These are phyloP conservation scores for Dysidea cf. avara DNA, from an alignment of 37 sponge, comb jelly and placozoan species.

Conservation along the genomic window DNA sequence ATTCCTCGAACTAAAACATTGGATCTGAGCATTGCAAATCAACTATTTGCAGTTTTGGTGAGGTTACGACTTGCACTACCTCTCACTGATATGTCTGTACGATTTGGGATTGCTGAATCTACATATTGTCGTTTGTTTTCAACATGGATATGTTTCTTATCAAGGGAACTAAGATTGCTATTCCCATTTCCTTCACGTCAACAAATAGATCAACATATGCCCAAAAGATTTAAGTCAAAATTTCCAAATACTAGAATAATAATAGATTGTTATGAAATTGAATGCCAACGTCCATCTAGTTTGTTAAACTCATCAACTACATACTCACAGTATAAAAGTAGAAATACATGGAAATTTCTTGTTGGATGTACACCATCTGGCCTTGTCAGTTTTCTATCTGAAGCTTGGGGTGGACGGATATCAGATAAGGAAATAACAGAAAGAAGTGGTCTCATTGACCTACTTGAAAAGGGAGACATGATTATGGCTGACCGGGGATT, in stretches of 20 bases:
- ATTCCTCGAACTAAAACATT: not conserved
- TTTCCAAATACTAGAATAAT: constrained; percentile 29
- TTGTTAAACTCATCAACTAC: too few species aligned
- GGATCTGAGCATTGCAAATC: constrained; percentile 13
- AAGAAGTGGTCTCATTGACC: too few species aligned
- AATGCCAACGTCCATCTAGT: constrained; percentile 25
- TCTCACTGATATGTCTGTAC: not conserved
- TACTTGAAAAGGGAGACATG: too few species aligned
- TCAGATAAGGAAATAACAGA: too few species aligned
- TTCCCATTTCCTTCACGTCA: constrained; percentile 45
- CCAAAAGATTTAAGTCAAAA: constrained; percentile 4
- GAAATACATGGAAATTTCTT: constrained; percentile 27
- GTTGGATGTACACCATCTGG: too few species aligned
- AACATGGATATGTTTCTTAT: constrained; percentile 34
- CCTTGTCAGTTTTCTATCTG: too few species aligned
- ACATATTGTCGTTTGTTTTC: constrained; percentile 22
- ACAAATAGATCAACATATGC: constrained; percentile 35
- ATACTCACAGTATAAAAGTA: constrained; percentile 27
- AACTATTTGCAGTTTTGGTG: constrained; percentile 25
- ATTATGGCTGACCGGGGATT: too few species aligned
- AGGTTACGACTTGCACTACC: constrained; percentile 16
- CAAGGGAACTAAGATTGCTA: constrained; percentile 19
- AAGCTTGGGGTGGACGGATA: too few species aligned
- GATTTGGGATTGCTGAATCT: constrained; percentile 10
- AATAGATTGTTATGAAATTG: constrained; percentile 38